Percentiles rank a stretch among this genome's conserved stretches.
phyloP scores from a whole-genome alignment of 2,888 invertebrate genomes.

The Eubasilissa splendida region DNA sequence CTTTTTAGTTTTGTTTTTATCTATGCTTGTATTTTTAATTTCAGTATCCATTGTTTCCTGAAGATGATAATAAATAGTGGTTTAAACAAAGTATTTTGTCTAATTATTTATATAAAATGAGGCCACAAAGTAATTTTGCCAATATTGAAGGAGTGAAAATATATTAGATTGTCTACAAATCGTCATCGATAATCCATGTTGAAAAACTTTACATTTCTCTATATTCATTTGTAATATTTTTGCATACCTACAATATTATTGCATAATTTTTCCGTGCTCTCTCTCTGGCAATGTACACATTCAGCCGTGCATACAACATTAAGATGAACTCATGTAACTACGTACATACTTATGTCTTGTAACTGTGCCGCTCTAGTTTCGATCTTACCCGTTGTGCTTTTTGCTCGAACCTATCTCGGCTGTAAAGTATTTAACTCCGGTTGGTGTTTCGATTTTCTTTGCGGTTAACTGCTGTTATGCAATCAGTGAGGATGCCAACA shows the following conservation, averaged over 20 bases:
- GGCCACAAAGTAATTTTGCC: no score
- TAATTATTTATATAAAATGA: no score
- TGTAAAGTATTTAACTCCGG: background rate
- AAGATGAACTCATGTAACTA: conserved; percentile 19
- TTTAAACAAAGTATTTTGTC: no score
- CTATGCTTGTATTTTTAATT: no score
- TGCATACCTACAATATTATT: conserved; percentile 43
- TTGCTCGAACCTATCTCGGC: conserved; percentile 13
- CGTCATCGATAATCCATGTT: no score
- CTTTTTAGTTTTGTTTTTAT: no score
- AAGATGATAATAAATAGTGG: no score
- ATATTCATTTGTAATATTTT: conserved; percentile 29
- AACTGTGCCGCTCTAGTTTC: conserved; percentile 56
- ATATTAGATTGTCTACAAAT: no score
- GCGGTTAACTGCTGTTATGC: conserved; percentile 36
- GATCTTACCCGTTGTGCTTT: conserved; percentile 45
- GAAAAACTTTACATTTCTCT: no score
- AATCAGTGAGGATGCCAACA: conserved; percentile 2
- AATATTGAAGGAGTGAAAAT: no score
- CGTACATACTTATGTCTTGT: conserved; percentile 20
- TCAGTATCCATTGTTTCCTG: no score
- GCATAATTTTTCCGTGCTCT: conserved; percentile 41
- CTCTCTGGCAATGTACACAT: conserved; percentile 22
- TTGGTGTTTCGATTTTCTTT: conserved; percentile 42
- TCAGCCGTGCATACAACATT: conserved; percentile 42